Base-by-base conservation (phyloP, 2,113 vertebrate species). In the Syngnathus scovelli region DNA sequence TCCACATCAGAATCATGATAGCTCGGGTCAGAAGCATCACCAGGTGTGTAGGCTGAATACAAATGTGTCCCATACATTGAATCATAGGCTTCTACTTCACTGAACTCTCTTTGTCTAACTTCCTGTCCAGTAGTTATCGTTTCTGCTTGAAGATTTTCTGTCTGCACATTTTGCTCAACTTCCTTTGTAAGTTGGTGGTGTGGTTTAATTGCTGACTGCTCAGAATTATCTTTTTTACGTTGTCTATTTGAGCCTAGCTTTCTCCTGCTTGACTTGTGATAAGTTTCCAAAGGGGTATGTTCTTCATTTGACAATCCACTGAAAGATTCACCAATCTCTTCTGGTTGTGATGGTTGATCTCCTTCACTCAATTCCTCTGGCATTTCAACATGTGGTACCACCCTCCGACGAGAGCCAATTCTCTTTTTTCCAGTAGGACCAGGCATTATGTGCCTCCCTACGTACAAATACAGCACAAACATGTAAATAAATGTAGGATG, bases 341-440 rank as follows among this genome's bases (percentile, higher is more conserved):
- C 66, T 44, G 55, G 23, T 10, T 77, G 36, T 33, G 38, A 56
- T 0, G 23, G 10, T 11, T 21, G 59, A 9, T 64, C 67, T 5
- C 5, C 37, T 38, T 27, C 43, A 1, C 23, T 36, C 4, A 41
- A 36, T 3, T 70, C 61, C 38, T 78, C 80, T 43, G 23, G 41
- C 7, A 58, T 65, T 41, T 80, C 60, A 63, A 41, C 80, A 43
- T 72, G 73, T 6, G 78, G 54, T 59, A 27, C 15, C 0, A 39
- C 61, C 0, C 43, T 1, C 66, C 78, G 0, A 46, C 87, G 87
- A 67, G 92, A 94, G 48, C 92, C 94, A 76, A 94, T 12, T 58
- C 86, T 93, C 76, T 78, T 79, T 83, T 89, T 95, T 69, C 75
- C 16, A 63, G 58, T 84, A 62, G 65, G 48, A 19, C 38, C 65